Conservation (phyloP, 1,140 invertebrate species). For the Aricia agestis region DNA sequence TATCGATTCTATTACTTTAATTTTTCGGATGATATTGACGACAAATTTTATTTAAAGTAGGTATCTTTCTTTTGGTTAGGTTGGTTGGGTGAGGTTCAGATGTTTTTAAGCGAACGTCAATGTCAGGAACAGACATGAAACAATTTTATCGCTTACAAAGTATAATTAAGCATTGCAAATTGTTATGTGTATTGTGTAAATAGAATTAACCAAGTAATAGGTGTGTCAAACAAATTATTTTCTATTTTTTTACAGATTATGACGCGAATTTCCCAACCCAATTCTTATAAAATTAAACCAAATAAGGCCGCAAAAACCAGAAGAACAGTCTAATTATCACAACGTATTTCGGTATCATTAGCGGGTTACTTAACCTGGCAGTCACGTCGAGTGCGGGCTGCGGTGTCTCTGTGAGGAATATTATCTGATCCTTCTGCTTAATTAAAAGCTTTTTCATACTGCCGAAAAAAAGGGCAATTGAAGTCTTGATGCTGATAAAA, state of each 20-base stretch:
- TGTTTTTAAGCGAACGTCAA: no score
- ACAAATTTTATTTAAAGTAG: not conserved
- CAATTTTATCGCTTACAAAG: no score
- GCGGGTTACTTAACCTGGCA: conserved; percentile 16
- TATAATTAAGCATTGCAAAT: no score
- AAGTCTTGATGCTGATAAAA: not conserved
- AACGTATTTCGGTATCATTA: not conserved
- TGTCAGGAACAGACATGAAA: no score
- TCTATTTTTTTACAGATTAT: no score
- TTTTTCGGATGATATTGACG: not conserved
- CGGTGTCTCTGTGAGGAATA: conserved; percentile 18
- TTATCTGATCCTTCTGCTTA: conserved; percentile 18
- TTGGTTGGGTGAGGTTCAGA: not conserved
- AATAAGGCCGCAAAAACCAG: not conserved
- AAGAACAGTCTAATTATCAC: conserved; percentile 3
- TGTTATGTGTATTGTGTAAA: no score
- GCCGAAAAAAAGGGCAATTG: not conserved
- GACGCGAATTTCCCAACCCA: not conserved
- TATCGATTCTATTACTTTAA: not conserved
- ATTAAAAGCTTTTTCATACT: conserved; percentile 22
- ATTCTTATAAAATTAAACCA: not conserved
- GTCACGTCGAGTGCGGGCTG: conserved; percentile 23
- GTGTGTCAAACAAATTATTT: no score
- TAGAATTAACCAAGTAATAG: no score
- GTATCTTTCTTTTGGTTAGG: not conserved